Base-by-base conservation (phyloP, 1,140 invertebrate genomes). In the Lanistes nyassanus region DNA sequence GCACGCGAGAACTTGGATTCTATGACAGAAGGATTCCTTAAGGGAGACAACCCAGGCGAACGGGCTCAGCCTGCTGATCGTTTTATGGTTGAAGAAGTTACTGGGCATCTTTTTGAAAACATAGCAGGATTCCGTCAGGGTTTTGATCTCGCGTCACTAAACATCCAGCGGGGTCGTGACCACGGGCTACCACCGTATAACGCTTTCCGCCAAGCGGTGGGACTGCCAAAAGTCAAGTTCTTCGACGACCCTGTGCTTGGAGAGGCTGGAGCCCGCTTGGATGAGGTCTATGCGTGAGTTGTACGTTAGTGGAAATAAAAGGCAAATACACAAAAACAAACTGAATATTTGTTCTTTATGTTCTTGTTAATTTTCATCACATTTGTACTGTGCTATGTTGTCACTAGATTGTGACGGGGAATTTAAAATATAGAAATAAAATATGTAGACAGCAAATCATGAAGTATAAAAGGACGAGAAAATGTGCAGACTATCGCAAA, bases 181-280 rank as follows among this genome's bases (percentile, higher is more conserved):
- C 75, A 76, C 51, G 75, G 56, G 9, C 89, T 98, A 3, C 92
- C 93, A 2, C 60, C 69, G 36, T 81, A 79, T 74, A 81, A 81
- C 77, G 69, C 58, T 0, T 78, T 39, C 47, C 66, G 79, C 11
- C 34, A 75, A 36, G 26, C 29, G 13, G 76, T 71, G 58, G 77
- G 78, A 16, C 65, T 80, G 23, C 34, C 92, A 92, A 0, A 42
- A 55, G 66, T 71, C 11, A 69, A 21, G 26, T 65, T 36, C 26
- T 76, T 76, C 31, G 7, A 23, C 6, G 47, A 66, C 39, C 11
- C 29, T 3, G 53, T 36, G 0, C 51, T 75, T 16, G 74, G 74
- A 47, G 31, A 34, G 2, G 56, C 58, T 13, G 71, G 71, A 0
- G 0, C 19, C 3, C 5, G n/a, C 16, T 29, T 73, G 1, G 6